Conservation (phyloP, 2,113 vertebrate genomes). For the Riparia riparia region DNA sequence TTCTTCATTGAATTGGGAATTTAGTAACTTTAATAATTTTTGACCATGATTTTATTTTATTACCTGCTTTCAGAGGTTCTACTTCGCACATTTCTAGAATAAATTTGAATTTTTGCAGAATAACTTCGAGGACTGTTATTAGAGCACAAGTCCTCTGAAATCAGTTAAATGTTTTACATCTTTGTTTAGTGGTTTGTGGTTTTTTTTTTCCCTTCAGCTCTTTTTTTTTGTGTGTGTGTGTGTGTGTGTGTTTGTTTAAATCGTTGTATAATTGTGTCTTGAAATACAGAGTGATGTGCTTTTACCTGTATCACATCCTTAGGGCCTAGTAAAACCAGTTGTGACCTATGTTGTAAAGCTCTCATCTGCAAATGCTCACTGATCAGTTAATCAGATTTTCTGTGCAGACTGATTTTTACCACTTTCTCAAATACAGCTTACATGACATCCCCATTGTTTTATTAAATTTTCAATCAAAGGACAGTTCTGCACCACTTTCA, state of each 20-base stretch:
- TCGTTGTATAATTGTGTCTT: neutral
- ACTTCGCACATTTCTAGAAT: neutral
- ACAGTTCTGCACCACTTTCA: neutral
- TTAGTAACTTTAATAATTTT: neutral
- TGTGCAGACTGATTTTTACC: neutral
- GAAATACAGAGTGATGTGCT: neutral
- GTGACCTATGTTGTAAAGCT: neutral
- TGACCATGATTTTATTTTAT: neutral
- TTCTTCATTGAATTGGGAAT: neutral
- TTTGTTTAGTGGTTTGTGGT: neutral
- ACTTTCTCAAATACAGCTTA: neutral
- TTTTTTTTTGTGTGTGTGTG: neutral
- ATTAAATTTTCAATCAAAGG: neutral
- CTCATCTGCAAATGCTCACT: neutral
- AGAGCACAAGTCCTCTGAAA: neutral
- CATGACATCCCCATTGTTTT: neutral
- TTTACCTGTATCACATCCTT: neutral
- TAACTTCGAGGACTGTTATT: neutral
- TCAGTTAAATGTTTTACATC: neutral
- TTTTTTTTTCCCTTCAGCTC: neutral
- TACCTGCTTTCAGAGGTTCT: conserved; percentile 11
- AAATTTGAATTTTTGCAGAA: neutral
- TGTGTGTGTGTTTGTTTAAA: neutral
- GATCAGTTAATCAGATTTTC: neutral
- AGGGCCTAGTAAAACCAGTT: neutral